Evolutionary conservation across 2,113 vertebrate species (phyloP), one percentile per base, ranked within the genome.

Genomic region (Oncorhynchus tshawytscha): DNA sequence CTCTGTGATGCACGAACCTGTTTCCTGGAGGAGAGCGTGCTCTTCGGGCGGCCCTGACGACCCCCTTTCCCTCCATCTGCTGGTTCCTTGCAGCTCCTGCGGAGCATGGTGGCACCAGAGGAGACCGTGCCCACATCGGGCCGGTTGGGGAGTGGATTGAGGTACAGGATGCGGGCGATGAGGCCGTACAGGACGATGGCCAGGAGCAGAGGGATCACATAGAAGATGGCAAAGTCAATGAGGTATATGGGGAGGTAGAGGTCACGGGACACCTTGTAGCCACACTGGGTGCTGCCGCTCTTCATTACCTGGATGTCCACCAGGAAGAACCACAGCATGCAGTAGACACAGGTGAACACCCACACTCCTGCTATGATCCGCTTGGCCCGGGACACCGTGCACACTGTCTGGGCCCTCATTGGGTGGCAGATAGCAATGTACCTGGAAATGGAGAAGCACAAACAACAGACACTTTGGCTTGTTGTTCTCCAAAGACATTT

Each of bases 201-300:
- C 31, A 94, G 89, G n/a, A 94, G 86, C 76, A 95, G 83, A 0
- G 94, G 93, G 5, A 87, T 81, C 34, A 94, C 88, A 1, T 95
- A 95, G 87, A 96, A 95, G 81, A 95, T 86, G 66, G 94, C 48
- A 1, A 95, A 95, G 90, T 96, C 95, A 0, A 94, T 92, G 80
- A 95, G 92, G 89, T 94, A 95, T 86, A 95, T 94, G 76, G 94
- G 94, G 77, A 96, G 90, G 82, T 94, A 94, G 79, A 96, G 94
- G 76, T 95, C 92, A 12, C 91, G 87, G 12, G 95, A 94, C 73
- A 94, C 95, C 45, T 83, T 91, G 90, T 95, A 96, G 67, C 93
- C 91, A 0, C 94, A 95, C 85, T 94, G 90, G 60, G 93, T 85
- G 1, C 89, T 88, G 31, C 82, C 88, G 15, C 84, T 88, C 8